Base-by-base conservation (phyloP, 2,113 vertebrate species). In the Nanger granti region DNA sequence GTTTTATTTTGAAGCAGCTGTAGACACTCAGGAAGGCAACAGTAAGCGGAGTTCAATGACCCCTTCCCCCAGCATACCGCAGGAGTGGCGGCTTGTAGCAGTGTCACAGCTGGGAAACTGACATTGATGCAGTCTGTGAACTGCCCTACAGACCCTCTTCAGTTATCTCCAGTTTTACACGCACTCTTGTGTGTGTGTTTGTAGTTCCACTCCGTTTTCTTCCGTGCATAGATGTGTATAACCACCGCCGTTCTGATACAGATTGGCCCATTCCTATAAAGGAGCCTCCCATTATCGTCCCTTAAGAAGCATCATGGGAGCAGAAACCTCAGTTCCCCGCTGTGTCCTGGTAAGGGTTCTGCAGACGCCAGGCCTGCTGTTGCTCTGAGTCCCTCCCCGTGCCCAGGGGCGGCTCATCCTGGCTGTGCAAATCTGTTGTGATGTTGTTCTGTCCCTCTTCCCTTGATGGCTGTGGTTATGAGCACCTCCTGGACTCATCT, bases 301-400 rank as follows among this genome's bases (percentile, higher is more conserved):
- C 17, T 24, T 4, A 62, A 49, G 44, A 11, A 49, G 14, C 29
- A 69, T 54, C 85, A 1, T 44, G 59, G 98, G 92, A 98, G 95
- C 76, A 60, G 94, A 88, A 94, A 93, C 93, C 83, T 79, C 90
- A 92, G 95, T 82, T 47, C 96, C 93, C 91, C 28, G 54, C 80
- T 29, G 73, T 90, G 91, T 97, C 24, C 29, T 54, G 76, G 52
- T 17, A 29, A 55, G 89, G 31, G 18, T 54, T 83, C 41, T 22
- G 29, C 3, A 4, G 5, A 90, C 3, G 7, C 90, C 34, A 94
- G 55, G 44, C 7, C 26, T 69, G 17, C 29, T 49, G 37, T 29
- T 49, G 41, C 49, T 85, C 73, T 0, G 5, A 22, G 17, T 69
- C 69, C 37, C 28, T 31, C 55, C 64, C 15, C 34, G 28, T 49